Base-by-base conservation (phyloP, 1,140 invertebrate genomes). In the Cylas formicarius region DNA sequence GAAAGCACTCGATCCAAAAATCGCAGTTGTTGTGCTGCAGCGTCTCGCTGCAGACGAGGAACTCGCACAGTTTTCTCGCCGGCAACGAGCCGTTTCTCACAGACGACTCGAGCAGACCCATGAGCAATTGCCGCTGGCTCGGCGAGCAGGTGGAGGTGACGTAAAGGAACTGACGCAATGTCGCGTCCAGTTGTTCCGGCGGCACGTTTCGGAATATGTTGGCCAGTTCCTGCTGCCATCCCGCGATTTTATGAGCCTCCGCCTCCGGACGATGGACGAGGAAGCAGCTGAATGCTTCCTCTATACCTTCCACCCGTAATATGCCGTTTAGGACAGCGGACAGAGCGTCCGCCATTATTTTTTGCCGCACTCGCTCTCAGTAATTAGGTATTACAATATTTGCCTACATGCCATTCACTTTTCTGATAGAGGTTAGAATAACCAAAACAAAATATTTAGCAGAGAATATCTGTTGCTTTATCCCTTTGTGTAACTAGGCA, bases 1-100 rank as follows among this genome's bases (percentile, higher is more conserved):
- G 73, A 67, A 97, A 96, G 61, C 82, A 84, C 62, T 84, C 81
- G 9, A 87, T 80, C 92, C 90, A 95, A 69, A 88, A 90, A 44
- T 84, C 78, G 56, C 78, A 73, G 61, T 87, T 80, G 38, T 80
- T 73, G 62, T 84, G 83, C 10, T 75, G 69, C 7, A 95, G 69
- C 62, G 85, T 84, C 19, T 92, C 86, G 68, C 77, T 84, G 22
- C 71, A 76, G 33, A 93, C 69, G 26, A 93, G 80, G 52, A 79
- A 79, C 59, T 94, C 89, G 67, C 90, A 92, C 0, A 92, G 77
- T 60, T 85, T 68, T 65, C 87, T 72, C 37, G 83, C 75, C 52
- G 75, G 74, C 27, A 84, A 59, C 50, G 77, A 66, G 53, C 77
- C 78, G 33, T 71, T 74, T 39, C 77, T 75, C 1, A 90, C 84